Evolutionary conservation across 2,888 invertebrate genomes (phyloP).

Genomic region (Cataglyphis livida): DNA sequence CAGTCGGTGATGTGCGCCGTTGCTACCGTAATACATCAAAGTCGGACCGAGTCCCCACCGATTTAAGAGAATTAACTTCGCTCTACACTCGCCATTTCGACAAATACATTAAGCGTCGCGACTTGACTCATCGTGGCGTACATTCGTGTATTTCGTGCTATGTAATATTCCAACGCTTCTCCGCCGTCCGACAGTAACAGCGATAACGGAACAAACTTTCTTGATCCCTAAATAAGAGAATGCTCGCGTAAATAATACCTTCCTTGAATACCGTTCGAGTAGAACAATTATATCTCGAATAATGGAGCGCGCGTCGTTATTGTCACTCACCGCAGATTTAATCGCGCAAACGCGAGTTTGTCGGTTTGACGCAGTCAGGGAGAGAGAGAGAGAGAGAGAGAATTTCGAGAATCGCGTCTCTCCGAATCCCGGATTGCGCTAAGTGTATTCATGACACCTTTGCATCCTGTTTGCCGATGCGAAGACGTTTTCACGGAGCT

Average conservation of each 20-base stretch:
- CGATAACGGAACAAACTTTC: no score
- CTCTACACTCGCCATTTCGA: slow-evolving; percentile 53
- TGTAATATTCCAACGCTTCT: neutral
- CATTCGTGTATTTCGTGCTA: neutral
- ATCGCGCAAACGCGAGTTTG: neutral
- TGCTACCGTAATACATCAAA: slow-evolving; percentile 63
- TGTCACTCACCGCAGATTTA: neutral
- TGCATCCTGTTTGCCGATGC: neutral
- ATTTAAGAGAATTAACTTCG: slow-evolving; percentile 64
- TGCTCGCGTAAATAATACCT: slow-evolving; percentile 1
- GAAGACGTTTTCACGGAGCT: neutral
- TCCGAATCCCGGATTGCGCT: neutral
- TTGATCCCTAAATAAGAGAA: neutral
- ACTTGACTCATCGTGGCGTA: slow-evolving; percentile 17
- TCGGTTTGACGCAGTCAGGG: neutral
- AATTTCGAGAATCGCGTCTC: neutral
- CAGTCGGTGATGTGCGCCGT: slow-evolving; percentile 28
- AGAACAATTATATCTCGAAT: neutral
- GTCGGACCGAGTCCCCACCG: slow-evolving; percentile 55
- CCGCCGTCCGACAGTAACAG: neutral
- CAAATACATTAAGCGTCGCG: slow-evolving; percentile 61
- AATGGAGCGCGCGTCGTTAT: neutral
- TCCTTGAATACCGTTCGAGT: neutral
- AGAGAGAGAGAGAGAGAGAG: neutral
- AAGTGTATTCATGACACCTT: neutral